Percentiles rank a stretch among this genome's conserved stretches.
Conservation (phyloP, 2,888 invertebrate genomes). For the Lepeophtheirus nordmannii region DNA sequence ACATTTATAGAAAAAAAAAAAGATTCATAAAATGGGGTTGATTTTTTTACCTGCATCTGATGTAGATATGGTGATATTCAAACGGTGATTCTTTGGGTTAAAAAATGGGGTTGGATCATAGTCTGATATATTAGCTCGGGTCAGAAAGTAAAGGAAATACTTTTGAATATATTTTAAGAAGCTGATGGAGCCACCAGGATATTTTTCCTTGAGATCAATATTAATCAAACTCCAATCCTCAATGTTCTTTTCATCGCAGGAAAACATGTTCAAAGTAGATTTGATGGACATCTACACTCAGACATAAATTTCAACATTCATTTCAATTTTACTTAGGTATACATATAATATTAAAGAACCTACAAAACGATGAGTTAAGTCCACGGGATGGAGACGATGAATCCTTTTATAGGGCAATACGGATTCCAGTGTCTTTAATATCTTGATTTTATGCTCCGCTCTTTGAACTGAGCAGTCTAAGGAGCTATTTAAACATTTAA, state of each 20-base stretch:
- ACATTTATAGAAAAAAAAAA: no score
- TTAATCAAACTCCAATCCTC: conserved; percentile 16
- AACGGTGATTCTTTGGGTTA: not conserved
- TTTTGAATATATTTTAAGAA: conserved; percentile 1
- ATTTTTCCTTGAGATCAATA: not conserved
- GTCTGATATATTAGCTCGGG: conserved; percentile 7
- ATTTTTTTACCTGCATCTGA: not conserved
- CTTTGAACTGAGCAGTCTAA: not conserved
- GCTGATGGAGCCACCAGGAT: not conserved
- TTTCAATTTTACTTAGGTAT: not conserved
- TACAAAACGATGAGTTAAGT: not conserved
- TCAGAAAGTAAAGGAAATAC: conserved; percentile 12
- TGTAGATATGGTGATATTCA: not conserved
- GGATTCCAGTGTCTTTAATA: not conserved
- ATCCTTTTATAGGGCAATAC: not conserved
- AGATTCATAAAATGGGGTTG: no score
- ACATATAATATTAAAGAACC: no score
- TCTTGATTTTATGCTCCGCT: not conserved
- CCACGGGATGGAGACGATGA: not conserved
- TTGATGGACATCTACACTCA: not conserved
- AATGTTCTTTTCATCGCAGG: not conserved
- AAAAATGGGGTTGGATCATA: conserved; percentile 7
- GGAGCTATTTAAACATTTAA: not conserved
- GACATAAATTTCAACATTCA: not conserved
- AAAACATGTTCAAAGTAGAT: not conserved